Evolutionary conservation across 2,797 vertebrate species (phyloP).

Genomic region (Neosalanx taihuensis): DNA sequence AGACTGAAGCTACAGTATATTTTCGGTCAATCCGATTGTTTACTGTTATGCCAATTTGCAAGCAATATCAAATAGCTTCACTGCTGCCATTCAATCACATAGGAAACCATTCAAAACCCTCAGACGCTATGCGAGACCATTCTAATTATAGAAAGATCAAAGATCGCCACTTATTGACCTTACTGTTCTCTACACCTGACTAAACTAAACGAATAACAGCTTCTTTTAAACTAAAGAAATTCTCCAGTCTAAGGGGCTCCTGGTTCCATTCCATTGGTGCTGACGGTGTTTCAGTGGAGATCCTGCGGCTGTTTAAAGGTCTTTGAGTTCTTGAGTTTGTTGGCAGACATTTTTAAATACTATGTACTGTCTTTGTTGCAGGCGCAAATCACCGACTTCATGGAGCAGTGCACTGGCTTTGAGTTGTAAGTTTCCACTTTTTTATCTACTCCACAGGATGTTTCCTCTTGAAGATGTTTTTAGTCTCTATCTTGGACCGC

Average conservation of each 20-base stretch:
- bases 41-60: too few relatives aligned
- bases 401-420: slow-evolving; percentile 97
- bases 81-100: too few relatives aligned
- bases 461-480: neutral
- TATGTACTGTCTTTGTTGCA: slow-evolving; percentile 54
- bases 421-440: slow-evolving; percentile 87
- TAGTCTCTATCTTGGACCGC: neutral
- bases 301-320: neutral
- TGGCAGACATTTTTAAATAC: slow-evolving; percentile 15
- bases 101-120: too few relatives aligned
- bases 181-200: too few relatives aligned
- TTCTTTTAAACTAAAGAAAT: neutral
- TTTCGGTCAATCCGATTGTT: too few relatives aligned
- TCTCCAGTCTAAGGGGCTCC: neutral
- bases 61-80: too few relatives aligned
- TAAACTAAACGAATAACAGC: too few relatives aligned
- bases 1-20: neutral
- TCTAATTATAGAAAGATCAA: too few relatives aligned
- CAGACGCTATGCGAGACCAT: too few relatives aligned
- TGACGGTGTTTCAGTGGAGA: neutral
- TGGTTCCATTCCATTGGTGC: neutral
- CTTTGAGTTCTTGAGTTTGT: neutral
- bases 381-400: slow-evolving; percentile 89
- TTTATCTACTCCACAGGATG: neutral
- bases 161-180: too few relatives aligned